Base-by-base conservation (phyloP, 2,797 vertebrate species). In the Xenentodon cancila region DNA sequence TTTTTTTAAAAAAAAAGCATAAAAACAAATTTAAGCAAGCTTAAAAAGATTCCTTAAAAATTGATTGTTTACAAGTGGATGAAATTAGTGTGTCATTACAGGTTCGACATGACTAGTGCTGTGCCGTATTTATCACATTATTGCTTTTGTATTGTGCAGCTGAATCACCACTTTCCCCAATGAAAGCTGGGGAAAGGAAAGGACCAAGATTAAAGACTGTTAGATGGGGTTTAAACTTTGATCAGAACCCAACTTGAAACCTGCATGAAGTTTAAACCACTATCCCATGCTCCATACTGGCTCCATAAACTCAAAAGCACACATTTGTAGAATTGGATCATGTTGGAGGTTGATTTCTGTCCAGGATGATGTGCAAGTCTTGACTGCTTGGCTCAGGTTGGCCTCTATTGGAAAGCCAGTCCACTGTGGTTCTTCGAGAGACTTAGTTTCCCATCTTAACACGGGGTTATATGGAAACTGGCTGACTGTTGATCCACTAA, bases 381-480 rank as follows among this genome's bases (percentile, higher is more conserved):
- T 27, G 66, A 21, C 56, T 49, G 59, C 22, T 71, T 55, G 69
- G 72, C 68, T 66, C 63, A 3, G 67, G 16, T 53, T 17, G 68
- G 73, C 55, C 75, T 9, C 54, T 81, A 75, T 72, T 84, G 82
- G 83, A 87, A 84, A 82, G 77, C 45, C 71, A 60, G 51, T 56
- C 63, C 7, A 44, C 75, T 59, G 78, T 50, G 82, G 77, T 81
- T 80, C 75, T 73, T 59, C 58, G 48, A 73, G 62, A 63, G 73
- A 77, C 48, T 64, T 67, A 65, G 74, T 72, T 84, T 89, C 81
- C 80, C 42, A 75, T 69, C 76, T 82, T 82, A 72, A 72, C 77
- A 70, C 62, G 3, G 66, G 68, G 72, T 85, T 84, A 59, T 61
- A 74, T 86, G 84, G 85, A 88, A 88, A 88, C 81, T 89, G 84